These are phyloP conservation scores for Littorina saxatilis DNA, from an alignment of 1,140 invertebrate species.

Conservation along the genomic window DNA sequence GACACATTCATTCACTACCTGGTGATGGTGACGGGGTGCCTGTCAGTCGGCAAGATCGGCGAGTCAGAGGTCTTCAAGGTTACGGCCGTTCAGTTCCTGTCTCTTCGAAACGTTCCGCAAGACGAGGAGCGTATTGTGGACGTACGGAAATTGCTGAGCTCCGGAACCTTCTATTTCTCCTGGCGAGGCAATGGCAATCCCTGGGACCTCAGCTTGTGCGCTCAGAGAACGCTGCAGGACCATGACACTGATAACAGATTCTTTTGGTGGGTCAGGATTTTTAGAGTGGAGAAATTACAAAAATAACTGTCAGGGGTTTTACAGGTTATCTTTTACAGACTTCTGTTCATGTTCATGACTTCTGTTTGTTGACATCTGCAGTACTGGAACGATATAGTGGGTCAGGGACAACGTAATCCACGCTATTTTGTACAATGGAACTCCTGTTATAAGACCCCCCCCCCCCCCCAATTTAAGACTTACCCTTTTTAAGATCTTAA, in stretches of 20 bases:
- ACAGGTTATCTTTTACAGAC: too few species aligned
- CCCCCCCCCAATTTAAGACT: too few species aligned
- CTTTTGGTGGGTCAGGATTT: slow-evolving; percentile 84
- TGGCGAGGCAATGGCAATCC: slow-evolving; percentile 81
- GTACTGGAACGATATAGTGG: too few species aligned
- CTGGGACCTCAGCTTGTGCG: slow-evolving; percentile 94
- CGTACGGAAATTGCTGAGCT: slow-evolving; percentile 92
- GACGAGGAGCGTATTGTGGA: slow-evolving; percentile 89
- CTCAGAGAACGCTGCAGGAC: slow-evolving; percentile 89
- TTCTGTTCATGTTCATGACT: too few species aligned
- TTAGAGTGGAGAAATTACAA: too few species aligned
- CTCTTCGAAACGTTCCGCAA: slow-evolving; percentile 85
- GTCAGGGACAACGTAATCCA: too few species aligned
- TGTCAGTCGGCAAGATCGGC: slow-evolving; percentile 94
- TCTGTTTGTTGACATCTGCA: too few species aligned
- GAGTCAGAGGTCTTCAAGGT: slow-evolving; percentile 96
- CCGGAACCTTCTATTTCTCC: slow-evolving; percentile 97
- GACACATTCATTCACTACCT: slow-evolving; percentile 83
- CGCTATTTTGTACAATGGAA: too few species aligned
- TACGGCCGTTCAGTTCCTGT: slow-evolving; percentile 92
- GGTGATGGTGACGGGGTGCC: slow-evolving; percentile 94
- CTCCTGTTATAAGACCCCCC: too few species aligned
- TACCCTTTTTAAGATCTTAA: too few species aligned
- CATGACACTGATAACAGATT: slow-evolving; percentile 93
- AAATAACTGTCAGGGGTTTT: too few species aligned